Evolutionary conservation across 1,140 invertebrate species (phyloP).

Genomic region (Formica selysi): DNA sequence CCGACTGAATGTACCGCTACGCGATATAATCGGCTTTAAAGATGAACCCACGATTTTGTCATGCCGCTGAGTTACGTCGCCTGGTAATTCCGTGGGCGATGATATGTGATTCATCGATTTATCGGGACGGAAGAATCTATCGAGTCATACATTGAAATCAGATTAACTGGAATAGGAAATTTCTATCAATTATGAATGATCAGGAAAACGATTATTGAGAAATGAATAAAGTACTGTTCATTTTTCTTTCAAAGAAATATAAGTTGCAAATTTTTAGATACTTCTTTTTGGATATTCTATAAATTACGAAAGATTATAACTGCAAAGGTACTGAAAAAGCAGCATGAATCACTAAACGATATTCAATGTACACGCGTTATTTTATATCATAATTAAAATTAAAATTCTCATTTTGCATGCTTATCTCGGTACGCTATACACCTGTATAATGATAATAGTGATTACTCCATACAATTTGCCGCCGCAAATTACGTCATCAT

Average conservation of each 20-base stretch:
- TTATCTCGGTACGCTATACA: neutral
- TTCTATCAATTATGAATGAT: neutral
- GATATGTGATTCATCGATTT: slow-evolving; percentile 35
- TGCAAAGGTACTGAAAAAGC: neutral
- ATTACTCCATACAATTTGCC: slow-evolving; percentile 34
- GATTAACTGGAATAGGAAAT: neutral
- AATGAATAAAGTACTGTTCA: neutral
- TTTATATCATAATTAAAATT: neutral
- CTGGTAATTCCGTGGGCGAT: slow-evolving; percentile 9
- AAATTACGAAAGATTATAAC: neutral
- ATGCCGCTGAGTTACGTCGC: slow-evolving; percentile 34
- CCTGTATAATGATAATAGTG: slow-evolving; percentile 18
- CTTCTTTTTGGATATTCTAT: neutral
- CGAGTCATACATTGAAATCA: neutral
- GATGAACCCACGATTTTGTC: slow-evolving; percentile 23
- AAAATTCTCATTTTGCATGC: slow-evolving; percentile 30
- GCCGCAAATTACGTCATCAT: slow-evolving; percentile 60
- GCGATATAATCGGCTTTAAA: slow-evolving; percentile 32
- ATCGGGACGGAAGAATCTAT: neutral
- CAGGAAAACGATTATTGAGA: neutral
- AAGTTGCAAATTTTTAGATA: neutral
- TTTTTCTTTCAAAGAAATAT: neutral
- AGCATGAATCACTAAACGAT: neutral
- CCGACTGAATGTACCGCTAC: slow-evolving; percentile 41
- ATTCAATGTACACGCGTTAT: neutral